Evolutionary conservation across 2,888 invertebrate species (phyloP).

Genomic region (Clusia tigrina): DNA sequence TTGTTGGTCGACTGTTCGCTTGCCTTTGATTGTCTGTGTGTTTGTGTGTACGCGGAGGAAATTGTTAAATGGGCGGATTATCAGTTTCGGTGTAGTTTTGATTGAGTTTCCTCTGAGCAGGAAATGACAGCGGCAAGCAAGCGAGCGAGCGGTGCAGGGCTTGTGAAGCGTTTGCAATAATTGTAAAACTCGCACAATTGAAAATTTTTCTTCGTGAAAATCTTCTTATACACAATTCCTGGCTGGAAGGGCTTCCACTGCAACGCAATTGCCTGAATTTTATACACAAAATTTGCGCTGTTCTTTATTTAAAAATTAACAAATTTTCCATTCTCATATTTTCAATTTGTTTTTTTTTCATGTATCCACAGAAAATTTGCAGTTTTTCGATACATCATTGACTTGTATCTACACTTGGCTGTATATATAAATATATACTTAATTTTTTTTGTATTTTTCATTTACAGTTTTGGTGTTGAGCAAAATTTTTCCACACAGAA

Average conservation of each 20-base stretch:
- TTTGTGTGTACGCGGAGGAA: background rate
- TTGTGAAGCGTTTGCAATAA: too few species aligned
- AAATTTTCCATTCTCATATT: background rate
- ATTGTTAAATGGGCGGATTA: conserved; percentile 3
- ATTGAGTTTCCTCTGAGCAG: background rate
- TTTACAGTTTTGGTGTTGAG: background rate
- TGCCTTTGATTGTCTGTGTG: background rate
- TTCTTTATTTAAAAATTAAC: too few species aligned
- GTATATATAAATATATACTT: background rate
- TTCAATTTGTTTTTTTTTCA: background rate
- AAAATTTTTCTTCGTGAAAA: too few species aligned
- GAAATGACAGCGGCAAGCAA: too few species aligned
- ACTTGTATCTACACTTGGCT: background rate
- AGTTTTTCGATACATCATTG: background rate
- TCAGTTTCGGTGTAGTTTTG: background rate
- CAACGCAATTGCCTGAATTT: too few species aligned
- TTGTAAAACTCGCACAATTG: too few species aligned
- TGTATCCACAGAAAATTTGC: background rate
- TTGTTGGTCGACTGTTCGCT: background rate
- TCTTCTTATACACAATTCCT: too few species aligned
- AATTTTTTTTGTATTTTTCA: background rate
- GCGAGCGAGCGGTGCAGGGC: too few species aligned
- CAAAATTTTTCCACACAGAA: background rate
- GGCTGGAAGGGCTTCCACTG: too few species aligned
- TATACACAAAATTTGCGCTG: too few species aligned